Conservation (phyloP, 2,113 vertebrate species). For the Gopherus evgoodei region DNA sequence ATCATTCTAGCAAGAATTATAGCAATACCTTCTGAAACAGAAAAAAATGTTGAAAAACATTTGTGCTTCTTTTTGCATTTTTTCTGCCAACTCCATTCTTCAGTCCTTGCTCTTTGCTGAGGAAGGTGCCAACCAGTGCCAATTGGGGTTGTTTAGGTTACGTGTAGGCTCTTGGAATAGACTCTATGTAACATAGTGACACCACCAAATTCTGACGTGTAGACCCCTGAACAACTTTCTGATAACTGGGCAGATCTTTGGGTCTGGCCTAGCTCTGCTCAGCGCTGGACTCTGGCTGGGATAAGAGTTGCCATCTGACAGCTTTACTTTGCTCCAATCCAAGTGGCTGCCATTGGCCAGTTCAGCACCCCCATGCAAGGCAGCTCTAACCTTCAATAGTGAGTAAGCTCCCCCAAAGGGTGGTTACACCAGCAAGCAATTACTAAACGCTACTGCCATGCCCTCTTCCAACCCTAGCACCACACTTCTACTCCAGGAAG, state of each 20-base stretch:
- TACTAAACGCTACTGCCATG: neutral
- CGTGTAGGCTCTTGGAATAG: rapidly evolving
- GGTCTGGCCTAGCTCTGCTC: neutral
- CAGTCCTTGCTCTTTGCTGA: no score
- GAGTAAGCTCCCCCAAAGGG: no score
- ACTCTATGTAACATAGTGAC: neutral
- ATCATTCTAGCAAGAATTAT: neutral
- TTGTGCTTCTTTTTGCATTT: neutral
- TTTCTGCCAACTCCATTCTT: neutral
- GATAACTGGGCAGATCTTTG: rapidly evolving
- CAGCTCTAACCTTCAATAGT: no score
- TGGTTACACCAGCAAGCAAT: neutral
- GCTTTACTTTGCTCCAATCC: neutral
- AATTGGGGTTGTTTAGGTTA: neutral
- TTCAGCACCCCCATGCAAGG: no score
- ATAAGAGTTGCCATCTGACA: neutral
- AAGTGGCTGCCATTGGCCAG: neutral
- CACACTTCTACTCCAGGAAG: conserved; percentile 4
- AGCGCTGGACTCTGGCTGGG: neutral
- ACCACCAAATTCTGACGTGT: rapidly evolving
- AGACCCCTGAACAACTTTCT: rapidly evolving
- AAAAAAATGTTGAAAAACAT: neutral
- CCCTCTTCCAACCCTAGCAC: conserved; percentile 12
- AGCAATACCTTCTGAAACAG: neutral
- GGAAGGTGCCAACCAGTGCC: neutral